Evolutionary conservation across 2,113 vertebrate species (phyloP).

Genomic region (Tachycineta bicolor): DNA sequence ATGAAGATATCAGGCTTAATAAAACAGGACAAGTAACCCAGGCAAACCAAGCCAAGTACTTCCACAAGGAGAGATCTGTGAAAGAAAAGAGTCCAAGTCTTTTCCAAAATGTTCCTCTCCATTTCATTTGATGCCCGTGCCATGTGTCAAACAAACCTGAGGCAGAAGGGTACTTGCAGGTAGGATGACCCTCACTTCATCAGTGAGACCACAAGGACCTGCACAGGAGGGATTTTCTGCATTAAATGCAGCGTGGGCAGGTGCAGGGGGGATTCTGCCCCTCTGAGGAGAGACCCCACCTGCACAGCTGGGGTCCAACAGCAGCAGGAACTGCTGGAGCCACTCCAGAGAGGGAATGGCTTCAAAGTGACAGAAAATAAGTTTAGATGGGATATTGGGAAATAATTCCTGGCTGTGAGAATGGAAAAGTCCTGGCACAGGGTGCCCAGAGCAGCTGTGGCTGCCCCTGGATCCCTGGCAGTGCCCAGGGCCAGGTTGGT

Average conservation of each 20-base stretch:
- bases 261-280: neutral
- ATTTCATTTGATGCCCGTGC: neutral
- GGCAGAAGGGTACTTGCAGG: neutral
- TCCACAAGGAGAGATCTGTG: neutral
- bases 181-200: neutral
- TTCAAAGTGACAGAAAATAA: neutral
- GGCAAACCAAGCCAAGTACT: neutral
- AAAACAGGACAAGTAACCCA: neutral
- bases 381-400: neutral
- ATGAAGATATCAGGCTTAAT: neutral
- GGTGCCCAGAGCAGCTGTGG: neutral
- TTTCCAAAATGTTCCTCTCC: neutral
- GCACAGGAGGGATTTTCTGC: neutral
- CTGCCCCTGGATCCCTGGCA: neutral
- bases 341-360: neutral
- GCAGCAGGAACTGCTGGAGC: neutral
- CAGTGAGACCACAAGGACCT: neutral
- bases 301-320: neutral
- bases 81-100: neutral
- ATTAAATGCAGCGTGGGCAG: neutral
- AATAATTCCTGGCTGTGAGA: neutral
- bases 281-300: neutral
- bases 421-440: neutral
- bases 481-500: neutral
- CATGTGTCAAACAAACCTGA: neutral